Evolutionary conservation across 2,797 vertebrate species (phyloP).

Genomic region (Eulemur coronatus): DNA sequence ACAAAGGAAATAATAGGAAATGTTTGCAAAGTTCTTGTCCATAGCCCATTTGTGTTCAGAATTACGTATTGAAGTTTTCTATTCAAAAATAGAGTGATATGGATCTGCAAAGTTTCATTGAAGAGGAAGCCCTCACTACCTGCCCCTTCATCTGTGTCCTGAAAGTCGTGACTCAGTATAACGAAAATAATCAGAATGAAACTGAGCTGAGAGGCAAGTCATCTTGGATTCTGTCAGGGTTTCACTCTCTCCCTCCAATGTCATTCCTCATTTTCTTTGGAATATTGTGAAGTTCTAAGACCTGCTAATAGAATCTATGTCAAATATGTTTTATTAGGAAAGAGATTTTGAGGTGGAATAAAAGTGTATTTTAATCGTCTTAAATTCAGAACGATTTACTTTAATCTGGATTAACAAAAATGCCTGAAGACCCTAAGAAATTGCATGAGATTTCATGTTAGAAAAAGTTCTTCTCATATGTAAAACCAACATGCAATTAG

Average conservation of each 20-base stretch:
- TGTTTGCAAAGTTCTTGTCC: not conserved
- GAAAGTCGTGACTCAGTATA: not conserved
- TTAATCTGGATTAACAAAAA: slow-evolving; percentile 47
- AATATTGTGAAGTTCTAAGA: not conserved
- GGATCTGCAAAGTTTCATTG: not conserved
- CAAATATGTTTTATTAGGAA: slow-evolving; percentile 8
- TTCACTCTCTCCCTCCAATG: not conserved
- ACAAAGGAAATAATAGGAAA: not conserved
- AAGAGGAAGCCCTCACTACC: not conserved
- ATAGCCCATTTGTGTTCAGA: not conserved
- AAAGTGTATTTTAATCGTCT: slow-evolving; percentile 10
- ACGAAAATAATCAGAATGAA: not conserved
- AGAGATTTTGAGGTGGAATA: not conserved
- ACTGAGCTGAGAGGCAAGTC: not conserved
- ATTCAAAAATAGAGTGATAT: not conserved
- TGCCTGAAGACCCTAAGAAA: not conserved
- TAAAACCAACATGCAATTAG: not conserved
- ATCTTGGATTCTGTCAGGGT: not conserved
- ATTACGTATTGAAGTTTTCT: not conserved
- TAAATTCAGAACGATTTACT: not conserved
- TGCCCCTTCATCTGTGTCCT: not conserved
- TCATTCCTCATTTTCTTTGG: not conserved
- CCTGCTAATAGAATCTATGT: not conserved
- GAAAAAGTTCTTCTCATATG: not conserved
- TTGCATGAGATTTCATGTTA: not conserved